A percentile compares a stretch with the other conserved stretches of the same genome.
Conservation (phyloP, 2,888 invertebrate species). For the Lepidocyrtoides sp. region DNA sequence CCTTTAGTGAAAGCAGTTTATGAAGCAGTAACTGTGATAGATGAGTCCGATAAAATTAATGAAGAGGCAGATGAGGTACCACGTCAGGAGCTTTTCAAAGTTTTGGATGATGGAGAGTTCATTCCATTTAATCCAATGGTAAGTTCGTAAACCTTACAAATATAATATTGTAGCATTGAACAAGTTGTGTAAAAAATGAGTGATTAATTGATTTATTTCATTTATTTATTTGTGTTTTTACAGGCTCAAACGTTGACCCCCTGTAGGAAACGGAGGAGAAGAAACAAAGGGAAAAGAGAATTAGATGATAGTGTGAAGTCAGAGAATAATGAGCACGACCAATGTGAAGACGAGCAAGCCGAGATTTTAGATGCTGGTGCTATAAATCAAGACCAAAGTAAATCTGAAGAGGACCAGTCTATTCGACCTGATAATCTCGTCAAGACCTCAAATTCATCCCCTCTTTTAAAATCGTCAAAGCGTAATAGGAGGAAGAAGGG, state of each 20-base stretch:
- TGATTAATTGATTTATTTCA: no score
- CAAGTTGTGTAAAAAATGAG: no score
- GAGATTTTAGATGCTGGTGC: not conserved
- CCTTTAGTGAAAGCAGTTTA: conserved; percentile 82
- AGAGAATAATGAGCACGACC: no score
- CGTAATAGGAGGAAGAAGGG: conserved; percentile 61
- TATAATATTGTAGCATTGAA: no score
- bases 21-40: conserved; percentile 79
- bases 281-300: not conserved
- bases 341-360: not conserved
- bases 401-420: not conserved
- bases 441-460: not conserved
- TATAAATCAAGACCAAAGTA: not conserved
- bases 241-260: not conserved
- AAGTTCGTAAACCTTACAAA: not conserved
- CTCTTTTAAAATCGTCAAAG: conserved; percentile 23
- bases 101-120: conserved; percentile 79
- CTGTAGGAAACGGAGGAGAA: conserved; percentile 1
- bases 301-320: not conserved
- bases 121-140: conserved; percentile 84
- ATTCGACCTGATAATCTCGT: not conserved
- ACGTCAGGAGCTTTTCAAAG: conserved; percentile 21
- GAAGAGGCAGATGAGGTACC: conserved; percentile 44
- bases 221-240: not conserved
- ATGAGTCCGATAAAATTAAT: conserved; percentile 51